These are phyloP conservation scores for Dusona sp. DNA, from an alignment of 2,888 invertebrate genomes.

Conservation along the genomic window DNA sequence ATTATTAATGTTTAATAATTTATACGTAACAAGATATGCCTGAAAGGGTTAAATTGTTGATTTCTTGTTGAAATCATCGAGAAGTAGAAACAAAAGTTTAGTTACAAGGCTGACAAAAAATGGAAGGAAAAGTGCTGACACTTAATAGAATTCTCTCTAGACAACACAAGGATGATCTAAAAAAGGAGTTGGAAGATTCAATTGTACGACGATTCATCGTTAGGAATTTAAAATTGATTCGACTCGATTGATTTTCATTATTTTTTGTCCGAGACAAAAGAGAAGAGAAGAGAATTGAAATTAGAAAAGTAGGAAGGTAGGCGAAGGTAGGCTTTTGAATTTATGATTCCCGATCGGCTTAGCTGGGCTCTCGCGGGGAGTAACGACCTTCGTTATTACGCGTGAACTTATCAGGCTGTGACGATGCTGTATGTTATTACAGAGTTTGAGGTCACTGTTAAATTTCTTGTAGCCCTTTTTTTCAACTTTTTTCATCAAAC, in stretches of 20 bases:
- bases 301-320: conserved; percentile 11
- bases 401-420: conserved; percentile 72
- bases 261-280: not conserved
- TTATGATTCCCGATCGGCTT: conserved; percentile 34
- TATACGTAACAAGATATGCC: too few relatives aligned
- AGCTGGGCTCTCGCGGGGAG: conserved; percentile 48
- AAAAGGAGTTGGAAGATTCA: not conserved
- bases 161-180: not conserved
- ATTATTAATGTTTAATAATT: too few relatives aligned
- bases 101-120: not conserved
- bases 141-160: not conserved
- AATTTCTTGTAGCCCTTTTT: conserved; percentile 1
- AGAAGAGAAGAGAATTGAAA: not conserved
- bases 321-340: conserved; percentile 42
- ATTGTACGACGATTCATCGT: not conserved
- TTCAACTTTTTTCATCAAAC: not conserved
- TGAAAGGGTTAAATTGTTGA: too few relatives aligned
- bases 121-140: not conserved
- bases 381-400: conserved; percentile 72
- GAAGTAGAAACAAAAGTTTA: not conserved
- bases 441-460: conserved; percentile 71
- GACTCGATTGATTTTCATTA: conserved; percentile 5
- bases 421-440: conserved; percentile 62
- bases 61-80: too few relatives aligned
- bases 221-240: conserved; percentile 1